Base-by-base conservation (phyloP, 2,888 invertebrate species). In the Drosophila diplacantha region DNA sequence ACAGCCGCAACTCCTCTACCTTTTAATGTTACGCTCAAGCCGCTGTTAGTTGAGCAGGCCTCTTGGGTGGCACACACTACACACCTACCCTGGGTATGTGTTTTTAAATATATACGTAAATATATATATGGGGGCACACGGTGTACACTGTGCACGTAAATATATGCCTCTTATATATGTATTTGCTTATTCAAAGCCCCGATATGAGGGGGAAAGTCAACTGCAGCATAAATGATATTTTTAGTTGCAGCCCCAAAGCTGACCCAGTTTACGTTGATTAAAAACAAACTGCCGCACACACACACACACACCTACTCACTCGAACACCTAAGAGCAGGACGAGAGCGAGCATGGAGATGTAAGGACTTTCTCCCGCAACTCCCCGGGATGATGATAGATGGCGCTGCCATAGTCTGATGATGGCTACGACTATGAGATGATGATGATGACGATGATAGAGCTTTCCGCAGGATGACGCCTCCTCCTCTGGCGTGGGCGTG, bases 201-300 rank as follows among this genome's bases (percentile, higher is more conserved):
- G 56, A 59, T 55, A 52, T 50, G 38, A 54, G 54, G 53, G 62
- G 63, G 59, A 75, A 73, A 78, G 77, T 78, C 83, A 83, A 78
- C 74, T 82, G 76, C 76, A 79, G 65, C 75, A 77, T 69, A 83
- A 81, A 81, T 81, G 83, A 83, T 83, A 81, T 83, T 79, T 83
- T 78, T 79, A 81, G 79, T 78, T 78, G 69, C 81, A 69, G 75
- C 75, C 65, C 79, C 69, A 80, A 74, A 68, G 52, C 73, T 83
- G 80, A 80, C 80, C 80, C 74, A 80, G 80, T 83, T 80, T 71
- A 71, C 66, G 84, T 80, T 80, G 80, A 80, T 80, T 80, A 80
- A 80, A 80, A 80, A 80, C 84, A 83, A 80, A 80, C 84, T 80
- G 80, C 71, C 73, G 72, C 20, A 56, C 49, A 63, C 54, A 65